These are phyloP conservation scores for Hucho hucho DNA, from an alignment of 2,113 vertebrate genomes.

Conservation along the genomic window DNA sequence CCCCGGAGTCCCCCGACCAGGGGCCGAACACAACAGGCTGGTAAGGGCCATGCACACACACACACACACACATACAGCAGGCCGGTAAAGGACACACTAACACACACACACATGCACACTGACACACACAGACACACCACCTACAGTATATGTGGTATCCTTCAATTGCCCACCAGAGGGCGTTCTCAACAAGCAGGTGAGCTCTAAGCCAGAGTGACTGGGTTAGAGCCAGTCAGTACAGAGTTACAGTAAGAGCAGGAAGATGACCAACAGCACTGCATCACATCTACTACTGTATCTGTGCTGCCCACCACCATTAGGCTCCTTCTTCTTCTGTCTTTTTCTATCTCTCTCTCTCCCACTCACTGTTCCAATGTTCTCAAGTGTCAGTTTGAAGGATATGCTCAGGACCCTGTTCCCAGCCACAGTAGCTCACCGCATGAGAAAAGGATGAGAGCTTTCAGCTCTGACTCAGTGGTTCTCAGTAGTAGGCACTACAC, in stretches of 20 bases:
- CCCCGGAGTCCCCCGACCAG: constrained; percentile 82
- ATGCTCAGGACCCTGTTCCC: too few species aligned
- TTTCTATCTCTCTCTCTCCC: not conserved
- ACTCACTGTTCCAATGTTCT: not conserved
- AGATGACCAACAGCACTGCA: not conserved
- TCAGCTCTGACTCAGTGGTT: not conserved
- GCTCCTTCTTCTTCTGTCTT: not conserved
- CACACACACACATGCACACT: too few species aligned
- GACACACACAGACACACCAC: too few species aligned
- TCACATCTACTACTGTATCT: not conserved
- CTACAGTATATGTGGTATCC: too few species aligned
- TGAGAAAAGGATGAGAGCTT: not conserved
- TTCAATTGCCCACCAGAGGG: constrained; percentile 70
- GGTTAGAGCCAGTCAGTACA: not conserved
- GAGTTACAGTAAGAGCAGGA: not conserved
- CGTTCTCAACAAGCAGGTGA: constrained; percentile 96
- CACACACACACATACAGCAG: too few species aligned
- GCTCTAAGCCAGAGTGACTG: not conserved
- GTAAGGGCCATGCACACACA: too few species aligned
- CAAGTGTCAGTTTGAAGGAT: too few species aligned
- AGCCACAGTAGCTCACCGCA: too few species aligned
- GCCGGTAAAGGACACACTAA: too few species aligned
- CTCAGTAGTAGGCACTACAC: not conserved
- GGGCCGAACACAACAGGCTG: not conserved
- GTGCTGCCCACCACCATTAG: not conserved